Base-by-base conservation (phyloP, 2,888 invertebrate species). In the Ophioninae sp. region DNA sequence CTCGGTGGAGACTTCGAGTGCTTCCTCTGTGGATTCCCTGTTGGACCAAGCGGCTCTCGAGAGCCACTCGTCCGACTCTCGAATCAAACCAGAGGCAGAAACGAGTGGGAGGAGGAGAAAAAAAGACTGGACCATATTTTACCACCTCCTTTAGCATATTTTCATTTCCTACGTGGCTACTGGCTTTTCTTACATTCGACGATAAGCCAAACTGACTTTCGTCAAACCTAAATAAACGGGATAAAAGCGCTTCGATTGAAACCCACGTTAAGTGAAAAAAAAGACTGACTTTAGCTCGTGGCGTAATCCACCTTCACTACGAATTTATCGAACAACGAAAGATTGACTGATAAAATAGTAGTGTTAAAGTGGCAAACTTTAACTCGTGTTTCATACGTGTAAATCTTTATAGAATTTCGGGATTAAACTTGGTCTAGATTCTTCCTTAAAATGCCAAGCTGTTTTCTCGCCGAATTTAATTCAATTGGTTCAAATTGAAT, bases 41-140 rank as follows among this genome's bases (percentile, higher is more conserved):
- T 81, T 81, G 50, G 17, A 50, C 50, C 74, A 65, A 56, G 69
- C 74, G n/a, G 39, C 39, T 72, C 76, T 81, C 78, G 78, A 81
- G 83, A 78, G 69, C 61, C 23, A 74, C 77, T 20, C 65, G 10
- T 41, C 83, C 77, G 83, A 84, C 78, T 39, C 61, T 68, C 13
- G 41, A 30, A 37, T 20, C 37, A n/a, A 67, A 39, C n/a, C n/a
- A 67, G 65, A 17, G 39, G 6, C 8, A 67, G 8, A 65, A 17
- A 65, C 30, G 20, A 41, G n/a, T n/a, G 17, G 1, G 39, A 2
- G 2, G 2, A 23, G 37, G 30, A 13, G 6, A 37, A 64, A 37
- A 6, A 37, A 37, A 64, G 21, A 61, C 6, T 39, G 68, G 6
- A 59, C 17, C 61, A 44, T 5, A 50, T 50, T 50, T 50, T 50